Conservation (phyloP, 2,888 invertebrate genomes). For the Metopia argyrocephala region DNA sequence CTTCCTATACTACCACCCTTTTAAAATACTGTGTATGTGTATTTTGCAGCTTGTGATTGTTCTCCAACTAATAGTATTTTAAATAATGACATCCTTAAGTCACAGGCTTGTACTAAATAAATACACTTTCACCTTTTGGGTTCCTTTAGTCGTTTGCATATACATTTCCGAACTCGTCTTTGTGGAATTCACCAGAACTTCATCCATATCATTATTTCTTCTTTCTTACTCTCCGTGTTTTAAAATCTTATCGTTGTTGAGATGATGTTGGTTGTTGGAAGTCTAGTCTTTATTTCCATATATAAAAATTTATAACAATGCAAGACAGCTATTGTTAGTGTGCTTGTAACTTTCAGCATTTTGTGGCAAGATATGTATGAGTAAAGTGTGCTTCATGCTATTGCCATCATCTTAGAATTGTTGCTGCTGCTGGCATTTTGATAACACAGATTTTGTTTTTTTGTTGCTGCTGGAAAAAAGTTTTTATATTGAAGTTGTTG, state of each 20-base stretch:
- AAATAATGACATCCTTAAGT: slow-evolving; percentile 59
- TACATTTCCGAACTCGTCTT: slow-evolving; percentile 1
- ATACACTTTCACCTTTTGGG: slow-evolving; percentile 53
- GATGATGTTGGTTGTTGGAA: not conserved
- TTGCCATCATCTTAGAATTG: not conserved
- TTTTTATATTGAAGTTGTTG: not conserved
- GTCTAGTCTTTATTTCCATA: not conserved
- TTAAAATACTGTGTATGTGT: not conserved
- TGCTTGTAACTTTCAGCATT: slow-evolving; percentile 21
- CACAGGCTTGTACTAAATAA: slow-evolving; percentile 52
- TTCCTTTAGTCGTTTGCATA: slow-evolving; percentile 20
- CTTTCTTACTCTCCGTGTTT: not conserved
- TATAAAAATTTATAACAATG: not conserved
- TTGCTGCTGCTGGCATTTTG: not conserved
- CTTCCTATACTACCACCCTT: not conserved
- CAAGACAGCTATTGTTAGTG: not conserved
- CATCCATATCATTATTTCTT: not conserved
- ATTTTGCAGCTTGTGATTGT: slow-evolving; percentile 40
- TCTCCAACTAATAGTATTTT: slow-evolving; percentile 56
- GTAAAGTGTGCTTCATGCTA: not conserved
- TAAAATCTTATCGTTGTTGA: not conserved
- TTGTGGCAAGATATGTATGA: not conserved
- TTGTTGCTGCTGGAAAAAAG: not conserved
- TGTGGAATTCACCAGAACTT: not conserved
- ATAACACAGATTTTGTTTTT: not conserved